Evolutionary conservation across 2,888 invertebrate genomes (phyloP).

Genomic region (Limnephilus lunatus): DNA sequence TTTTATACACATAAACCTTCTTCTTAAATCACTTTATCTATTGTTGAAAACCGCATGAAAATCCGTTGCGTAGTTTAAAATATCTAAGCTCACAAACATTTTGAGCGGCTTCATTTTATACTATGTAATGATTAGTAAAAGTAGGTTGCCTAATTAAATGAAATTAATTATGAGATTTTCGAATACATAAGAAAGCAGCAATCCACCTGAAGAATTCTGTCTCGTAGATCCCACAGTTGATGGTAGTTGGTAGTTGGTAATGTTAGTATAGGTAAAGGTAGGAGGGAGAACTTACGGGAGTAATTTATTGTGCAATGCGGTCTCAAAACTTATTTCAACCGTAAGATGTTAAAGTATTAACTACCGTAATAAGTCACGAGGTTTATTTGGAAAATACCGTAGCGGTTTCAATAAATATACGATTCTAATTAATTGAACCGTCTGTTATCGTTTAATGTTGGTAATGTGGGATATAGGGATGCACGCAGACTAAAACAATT

Average conservation of each 20-base stretch:
- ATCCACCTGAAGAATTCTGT: not conserved
- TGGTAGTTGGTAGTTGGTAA: not conserved
- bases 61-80: no score
- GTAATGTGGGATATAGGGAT: not conserved
- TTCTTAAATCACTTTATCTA: no score
- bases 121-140: not conserved
- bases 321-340: not conserved
- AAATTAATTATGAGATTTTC: not conserved
- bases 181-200: not conserved
- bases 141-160: not conserved
- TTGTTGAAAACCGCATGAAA: no score
- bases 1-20: no score
- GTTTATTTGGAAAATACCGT: not conserved
- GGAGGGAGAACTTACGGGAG: not conserved
- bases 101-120: no score
- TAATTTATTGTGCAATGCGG: constrained; percentile 2
- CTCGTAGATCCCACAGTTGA: not conserved
- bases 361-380: not conserved
- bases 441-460: not conserved
- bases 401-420: not conserved
- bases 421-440: constrained; percentile 9
- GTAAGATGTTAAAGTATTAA: constrained; percentile 2
- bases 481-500: not conserved
- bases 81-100: no score
- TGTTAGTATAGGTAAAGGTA: not conserved